Conservation (phyloP, 2,888 invertebrate genomes). For the Deroplatys truncata region DNA sequence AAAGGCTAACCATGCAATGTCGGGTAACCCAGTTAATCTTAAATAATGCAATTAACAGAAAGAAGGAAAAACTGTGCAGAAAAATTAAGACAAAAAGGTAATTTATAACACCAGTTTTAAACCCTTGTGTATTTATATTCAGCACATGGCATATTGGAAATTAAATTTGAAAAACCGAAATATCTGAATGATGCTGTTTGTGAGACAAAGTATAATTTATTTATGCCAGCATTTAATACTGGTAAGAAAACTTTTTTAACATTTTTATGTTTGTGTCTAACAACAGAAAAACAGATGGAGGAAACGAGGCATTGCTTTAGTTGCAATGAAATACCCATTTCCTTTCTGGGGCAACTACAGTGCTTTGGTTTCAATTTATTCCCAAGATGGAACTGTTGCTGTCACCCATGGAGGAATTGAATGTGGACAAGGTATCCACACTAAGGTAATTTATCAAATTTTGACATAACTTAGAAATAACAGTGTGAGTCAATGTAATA, state of each 20-base stretch:
- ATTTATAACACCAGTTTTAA: too few relatives aligned
- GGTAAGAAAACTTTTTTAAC: background rate
- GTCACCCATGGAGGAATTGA: slow-evolving; percentile 69
- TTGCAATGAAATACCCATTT: slow-evolving; percentile 65
- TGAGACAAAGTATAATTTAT: too few relatives aligned
- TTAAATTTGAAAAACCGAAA: too few relatives aligned
- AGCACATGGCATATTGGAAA: too few relatives aligned
- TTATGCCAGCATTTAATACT: too few relatives aligned
- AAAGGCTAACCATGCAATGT: too few relatives aligned
- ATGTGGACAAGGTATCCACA: slow-evolving; percentile 80
- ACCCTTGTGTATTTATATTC: too few relatives aligned
- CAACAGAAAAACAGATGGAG: slow-evolving; percentile 45
- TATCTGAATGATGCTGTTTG: too few relatives aligned
- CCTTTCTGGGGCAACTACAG: slow-evolving; percentile 51
- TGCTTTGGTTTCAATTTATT: slow-evolving; percentile 64
- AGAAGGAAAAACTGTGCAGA: too few relatives aligned
- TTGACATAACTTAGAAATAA: background rate
- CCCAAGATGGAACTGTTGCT: slow-evolving; percentile 66
- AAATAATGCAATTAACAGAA: too few relatives aligned
- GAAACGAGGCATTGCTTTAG: slow-evolving; percentile 58
- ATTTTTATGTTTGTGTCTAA: background rate
- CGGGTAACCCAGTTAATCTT: too few relatives aligned
- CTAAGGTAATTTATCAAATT: slow-evolving; percentile 52
- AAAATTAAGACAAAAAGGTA: too few relatives aligned
- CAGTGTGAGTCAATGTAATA: background rate